A percentile compares a stretch with the other conserved stretches of the same genome.
Evolutionary conservation across 1,140 invertebrate genomes (phyloP).

Genomic region (Globodera rostochiensis): DNA sequence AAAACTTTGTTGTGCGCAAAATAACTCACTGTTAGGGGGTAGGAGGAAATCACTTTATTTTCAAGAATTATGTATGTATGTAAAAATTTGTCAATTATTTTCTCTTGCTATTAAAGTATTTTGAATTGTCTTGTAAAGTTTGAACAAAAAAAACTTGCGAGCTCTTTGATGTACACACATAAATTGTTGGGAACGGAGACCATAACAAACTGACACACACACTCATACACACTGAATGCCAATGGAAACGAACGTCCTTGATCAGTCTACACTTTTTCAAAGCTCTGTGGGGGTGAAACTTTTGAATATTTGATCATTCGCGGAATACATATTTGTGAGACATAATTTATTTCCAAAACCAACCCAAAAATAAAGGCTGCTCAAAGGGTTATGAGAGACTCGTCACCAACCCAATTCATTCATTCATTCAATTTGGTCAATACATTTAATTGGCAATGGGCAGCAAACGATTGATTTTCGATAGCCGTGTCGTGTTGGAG

Average conservation of each 20-base stretch:
- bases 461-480: not conserved
- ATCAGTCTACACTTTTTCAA: not conserved
- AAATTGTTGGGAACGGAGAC: not conserved
- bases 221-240: not conserved
- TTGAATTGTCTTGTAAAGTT: no score
- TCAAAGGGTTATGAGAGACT: no score
- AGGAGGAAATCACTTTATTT: no score
- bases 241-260: not conserved
- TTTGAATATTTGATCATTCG: no score
- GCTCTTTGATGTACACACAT: not conserved
- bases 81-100: no score
- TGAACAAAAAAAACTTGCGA: conserved; percentile 1
- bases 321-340: no score
- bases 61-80: no score
- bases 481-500: not conserved
- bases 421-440: not conserved
- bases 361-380: no score
- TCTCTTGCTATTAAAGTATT: no score
- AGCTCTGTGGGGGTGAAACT: no score
- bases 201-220: not conserved
- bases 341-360: no score
- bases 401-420: not conserved
- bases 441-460: not conserved
- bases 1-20: not conserved
- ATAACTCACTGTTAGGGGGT: not conserved